These are phyloP conservation scores for Caenorhabditis sulstoni DNA, from an alignment of 2,888 invertebrate genomes.

Conservation along the genomic window DNA sequence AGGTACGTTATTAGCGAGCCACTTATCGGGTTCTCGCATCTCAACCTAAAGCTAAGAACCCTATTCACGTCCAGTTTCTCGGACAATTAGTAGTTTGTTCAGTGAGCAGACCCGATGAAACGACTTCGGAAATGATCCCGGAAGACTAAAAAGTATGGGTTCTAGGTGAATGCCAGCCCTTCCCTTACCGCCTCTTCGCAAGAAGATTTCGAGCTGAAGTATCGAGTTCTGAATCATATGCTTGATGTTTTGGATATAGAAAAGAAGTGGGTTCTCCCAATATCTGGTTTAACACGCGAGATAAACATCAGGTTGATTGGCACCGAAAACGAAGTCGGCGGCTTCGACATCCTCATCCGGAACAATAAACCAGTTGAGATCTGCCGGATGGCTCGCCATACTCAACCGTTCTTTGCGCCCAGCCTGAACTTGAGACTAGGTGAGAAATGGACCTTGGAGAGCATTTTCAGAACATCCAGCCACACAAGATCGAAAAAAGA, in stretches of 20 bases:
- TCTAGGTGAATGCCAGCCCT: constrained; percentile 85
- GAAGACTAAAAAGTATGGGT: too few species aligned
- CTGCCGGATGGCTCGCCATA: constrained; percentile 43
- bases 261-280: constrained; percentile 78
- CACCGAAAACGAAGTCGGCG: constrained; percentile 84
- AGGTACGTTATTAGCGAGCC: constrained; percentile 50
- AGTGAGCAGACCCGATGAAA: constrained; percentile 1
- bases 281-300: not conserved
- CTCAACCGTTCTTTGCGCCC: constrained; percentile 56
- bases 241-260: constrained; percentile 85
- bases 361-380: constrained; percentile 79
- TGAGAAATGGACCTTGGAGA: constrained; percentile 7
- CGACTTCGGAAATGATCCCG: not conserved
- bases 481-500: constrained; percentile 1
- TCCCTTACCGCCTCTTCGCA: constrained; percentile 84
- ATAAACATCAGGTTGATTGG: constrained; percentile 82
- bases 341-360: constrained; percentile 84
- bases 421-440: constrained; percentile 69
- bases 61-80: not conserved
- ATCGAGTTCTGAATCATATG: constrained; percentile 84
- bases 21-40: too few species aligned
- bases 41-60: too few species aligned
- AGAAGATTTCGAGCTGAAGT: constrained; percentile 85
- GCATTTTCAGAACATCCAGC: constrained; percentile 14
- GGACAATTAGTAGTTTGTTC: constrained; percentile 21